Conservation (phyloP, 2,797 vertebrate genomes). For the Antrozous pallidus region DNA sequence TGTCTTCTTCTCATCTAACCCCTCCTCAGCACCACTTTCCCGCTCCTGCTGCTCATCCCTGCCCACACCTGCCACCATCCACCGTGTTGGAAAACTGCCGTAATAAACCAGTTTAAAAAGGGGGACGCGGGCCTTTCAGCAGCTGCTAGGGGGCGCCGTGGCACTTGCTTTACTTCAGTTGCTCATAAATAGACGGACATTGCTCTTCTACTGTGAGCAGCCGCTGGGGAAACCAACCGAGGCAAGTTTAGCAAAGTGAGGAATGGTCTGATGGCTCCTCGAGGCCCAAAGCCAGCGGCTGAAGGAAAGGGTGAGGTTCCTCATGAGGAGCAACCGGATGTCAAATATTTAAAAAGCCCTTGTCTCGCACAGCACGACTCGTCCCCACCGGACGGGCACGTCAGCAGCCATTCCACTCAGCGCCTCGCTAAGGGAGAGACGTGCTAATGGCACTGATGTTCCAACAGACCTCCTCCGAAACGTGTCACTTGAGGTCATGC, state of each 20-base stretch:
- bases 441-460: fast-evolving
- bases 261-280: background rate
- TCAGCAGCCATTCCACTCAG: background rate
- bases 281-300: background rate
- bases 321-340: no score
- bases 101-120: background rate
- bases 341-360: background rate
- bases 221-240: background rate
- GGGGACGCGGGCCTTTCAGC: no score
- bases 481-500: background rate
- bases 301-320: background rate
- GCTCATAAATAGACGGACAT: background rate
- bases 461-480: background rate
- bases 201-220: background rate
- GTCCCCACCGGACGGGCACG: background rate
- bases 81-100: background rate
- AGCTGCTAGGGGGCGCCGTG: background rate
- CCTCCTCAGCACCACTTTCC: background rate
- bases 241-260: background rate
- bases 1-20: background rate
- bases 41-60: background rate
- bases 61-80: background rate
- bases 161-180: background rate
- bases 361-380: background rate
- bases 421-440: background rate